Evolutionary conservation across 2,888 invertebrate genomes (phyloP).

Genomic region (Drosophila lacicola): DNA sequence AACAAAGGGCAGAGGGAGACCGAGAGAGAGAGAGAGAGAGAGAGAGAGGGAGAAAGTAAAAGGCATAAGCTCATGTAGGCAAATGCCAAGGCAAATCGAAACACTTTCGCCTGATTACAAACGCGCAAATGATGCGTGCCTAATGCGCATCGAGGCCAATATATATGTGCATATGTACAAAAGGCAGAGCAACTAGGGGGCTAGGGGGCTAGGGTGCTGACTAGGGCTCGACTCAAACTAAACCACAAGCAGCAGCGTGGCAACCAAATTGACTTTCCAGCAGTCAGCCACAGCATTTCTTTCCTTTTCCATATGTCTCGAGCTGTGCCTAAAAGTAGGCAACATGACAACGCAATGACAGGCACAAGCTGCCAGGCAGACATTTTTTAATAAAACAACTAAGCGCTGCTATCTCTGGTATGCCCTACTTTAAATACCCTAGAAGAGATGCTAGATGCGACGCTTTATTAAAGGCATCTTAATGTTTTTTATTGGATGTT

Average conservation of each 20-base stretch:
- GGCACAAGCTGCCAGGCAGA: constrained; percentile 58
- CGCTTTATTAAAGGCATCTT: no score
- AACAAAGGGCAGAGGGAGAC: constrained; percentile 12
- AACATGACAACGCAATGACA: constrained; percentile 63
- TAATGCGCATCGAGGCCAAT: constrained; percentile 72
- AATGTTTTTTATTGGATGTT: no score
- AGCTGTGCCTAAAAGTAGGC: constrained; percentile 63
- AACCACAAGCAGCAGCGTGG: constrained; percentile 47
- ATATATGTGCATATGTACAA: constrained; percentile 14
- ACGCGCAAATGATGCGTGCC: constrained; percentile 80
- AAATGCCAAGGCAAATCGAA: constrained; percentile 58
- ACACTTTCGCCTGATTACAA: constrained; percentile 81
- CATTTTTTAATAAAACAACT: constrained; percentile 57
- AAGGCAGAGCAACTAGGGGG: background rate
- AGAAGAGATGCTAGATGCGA: background rate
- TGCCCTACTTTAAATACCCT: constrained; percentile 25
- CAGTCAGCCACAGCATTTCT: constrained; percentile 26
- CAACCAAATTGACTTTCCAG: constrained; percentile 57
- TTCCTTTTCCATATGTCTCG: constrained; percentile 47
- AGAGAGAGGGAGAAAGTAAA: background rate
- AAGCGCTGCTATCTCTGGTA: background rate
- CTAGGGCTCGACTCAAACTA: constrained; percentile 11
- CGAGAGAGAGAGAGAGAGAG: no score
- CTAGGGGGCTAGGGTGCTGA: no score
- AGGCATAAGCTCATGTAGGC: constrained; percentile 11